phyloP scores from a whole-genome alignment of 2,113 vertebrate genomes.

The Dryoscopus gambensis region DNA sequence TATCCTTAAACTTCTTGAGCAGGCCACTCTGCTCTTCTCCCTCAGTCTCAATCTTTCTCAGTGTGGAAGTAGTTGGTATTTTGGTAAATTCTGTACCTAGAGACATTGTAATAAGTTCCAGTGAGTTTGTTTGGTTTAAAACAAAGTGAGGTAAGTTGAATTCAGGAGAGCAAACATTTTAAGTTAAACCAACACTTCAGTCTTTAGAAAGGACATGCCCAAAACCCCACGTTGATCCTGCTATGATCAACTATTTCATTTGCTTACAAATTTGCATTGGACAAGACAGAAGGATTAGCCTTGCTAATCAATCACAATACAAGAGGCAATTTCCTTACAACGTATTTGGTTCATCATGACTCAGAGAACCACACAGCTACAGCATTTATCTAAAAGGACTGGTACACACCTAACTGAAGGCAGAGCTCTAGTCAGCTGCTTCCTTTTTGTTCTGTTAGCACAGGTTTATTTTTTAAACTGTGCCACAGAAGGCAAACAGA shows the following conservation, averaged over 20 bases:
- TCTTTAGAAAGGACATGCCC: neutral
- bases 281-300: neutral
- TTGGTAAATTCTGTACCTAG: slow-evolving; percentile 74
- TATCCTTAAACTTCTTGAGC: slow-evolving; percentile 79
- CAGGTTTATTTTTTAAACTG: neutral
- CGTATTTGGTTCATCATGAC: neutral
- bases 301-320: neutral
- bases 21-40: slow-evolving; percentile 63
- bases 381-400: neutral
- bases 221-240: neutral
- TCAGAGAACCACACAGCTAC: neutral
- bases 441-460: neutral
- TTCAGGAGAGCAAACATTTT: neutral
- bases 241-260: neutral
- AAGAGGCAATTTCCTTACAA: neutral
- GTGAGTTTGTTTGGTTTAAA: neutral
- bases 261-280: neutral
- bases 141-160: neutral
- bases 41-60: slow-evolving; percentile 25
- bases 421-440: neutral
- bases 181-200: neutral
- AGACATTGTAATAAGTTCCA: neutral
- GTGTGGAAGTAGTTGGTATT: slow-evolving; percentile 46
- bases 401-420: neutral
- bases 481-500: neutral